Conservation (phyloP, 2,797 vertebrate genomes). For the Vipera latastei region DNA sequence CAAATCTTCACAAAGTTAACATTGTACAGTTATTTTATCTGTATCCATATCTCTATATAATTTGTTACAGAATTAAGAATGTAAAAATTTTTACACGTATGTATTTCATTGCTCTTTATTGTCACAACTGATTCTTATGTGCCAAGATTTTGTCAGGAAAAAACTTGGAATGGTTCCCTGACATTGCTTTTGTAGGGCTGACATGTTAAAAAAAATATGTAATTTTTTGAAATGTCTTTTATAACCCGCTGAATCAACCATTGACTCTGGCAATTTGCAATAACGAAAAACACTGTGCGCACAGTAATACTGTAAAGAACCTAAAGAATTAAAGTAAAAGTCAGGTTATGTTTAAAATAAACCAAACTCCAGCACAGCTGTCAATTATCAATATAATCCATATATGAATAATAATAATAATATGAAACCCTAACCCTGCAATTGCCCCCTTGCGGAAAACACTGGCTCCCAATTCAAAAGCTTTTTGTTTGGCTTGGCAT, state of each 20-base stretch:
- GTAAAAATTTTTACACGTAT: not conserved
- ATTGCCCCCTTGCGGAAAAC: not conserved
- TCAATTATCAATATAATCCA: not conserved
- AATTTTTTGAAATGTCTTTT: not conserved
- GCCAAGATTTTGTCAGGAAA: not conserved
- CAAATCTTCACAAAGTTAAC: not conserved
- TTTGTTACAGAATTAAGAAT: not conserved
- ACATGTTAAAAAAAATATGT: not conserved
- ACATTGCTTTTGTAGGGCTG: not conserved
- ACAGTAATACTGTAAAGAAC: not conserved
- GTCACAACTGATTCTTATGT: not conserved
- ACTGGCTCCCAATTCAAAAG: not conserved
- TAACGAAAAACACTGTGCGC: not conserved
- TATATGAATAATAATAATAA: not conserved
- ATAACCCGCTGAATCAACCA: not conserved
- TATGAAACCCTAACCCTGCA: not conserved
- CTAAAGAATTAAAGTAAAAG: not conserved
- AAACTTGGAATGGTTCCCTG: not conserved
- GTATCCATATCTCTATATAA: not conserved
- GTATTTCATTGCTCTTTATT: not conserved
- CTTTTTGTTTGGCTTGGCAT: not conserved
- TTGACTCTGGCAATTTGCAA: not conserved
- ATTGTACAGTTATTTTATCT: not conserved
- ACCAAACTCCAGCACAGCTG: not conserved
- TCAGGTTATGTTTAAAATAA: not conserved